Conservation (phyloP, 2,113 vertebrate species). For the Grantiella picta region DNA sequence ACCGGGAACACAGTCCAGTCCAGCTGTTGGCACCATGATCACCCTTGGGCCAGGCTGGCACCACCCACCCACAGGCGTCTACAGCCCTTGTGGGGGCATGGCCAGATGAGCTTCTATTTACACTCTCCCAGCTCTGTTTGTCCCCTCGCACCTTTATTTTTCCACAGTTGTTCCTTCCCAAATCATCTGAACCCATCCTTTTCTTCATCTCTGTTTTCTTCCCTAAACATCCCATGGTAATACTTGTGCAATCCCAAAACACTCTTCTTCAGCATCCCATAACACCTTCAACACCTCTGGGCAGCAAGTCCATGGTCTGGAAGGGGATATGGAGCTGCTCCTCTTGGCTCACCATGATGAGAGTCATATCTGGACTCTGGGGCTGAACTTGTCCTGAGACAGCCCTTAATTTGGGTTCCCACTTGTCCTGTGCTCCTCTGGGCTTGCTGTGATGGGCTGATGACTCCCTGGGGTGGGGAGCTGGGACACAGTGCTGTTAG, state of each 20-base stretch:
- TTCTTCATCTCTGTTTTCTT: background rate
- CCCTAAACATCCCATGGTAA: background rate
- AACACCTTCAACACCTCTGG: rapidly evolving
- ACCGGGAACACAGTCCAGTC: background rate
- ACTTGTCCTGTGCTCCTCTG: background rate
- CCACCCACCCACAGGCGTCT: rapidly evolving
- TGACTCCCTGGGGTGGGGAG: background rate
- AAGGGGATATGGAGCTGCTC: background rate
- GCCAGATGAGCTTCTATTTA: background rate
- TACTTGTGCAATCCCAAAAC: background rate
- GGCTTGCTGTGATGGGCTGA: background rate
- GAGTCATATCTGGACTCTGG: too few relatives aligned
- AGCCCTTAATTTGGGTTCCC: background rate
- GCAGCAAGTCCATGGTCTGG: background rate
- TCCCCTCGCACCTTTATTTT: rapidly evolving
- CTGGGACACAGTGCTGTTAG: background rate
- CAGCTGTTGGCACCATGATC: rapidly evolving
- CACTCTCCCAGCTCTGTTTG: rapidly evolving
- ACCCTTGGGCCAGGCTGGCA: rapidly evolving
- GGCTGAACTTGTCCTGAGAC: background rate
- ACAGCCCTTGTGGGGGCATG: rapidly evolving
- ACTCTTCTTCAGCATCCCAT: rapidly evolving
- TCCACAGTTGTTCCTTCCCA: background rate
- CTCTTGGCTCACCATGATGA: background rate
- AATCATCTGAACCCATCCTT: background rate